Evolutionary conservation across 2,797 vertebrate genomes (phyloP), one percentile per base, ranked within the genome.

Genomic region (Austrolebias charrua): DNA sequence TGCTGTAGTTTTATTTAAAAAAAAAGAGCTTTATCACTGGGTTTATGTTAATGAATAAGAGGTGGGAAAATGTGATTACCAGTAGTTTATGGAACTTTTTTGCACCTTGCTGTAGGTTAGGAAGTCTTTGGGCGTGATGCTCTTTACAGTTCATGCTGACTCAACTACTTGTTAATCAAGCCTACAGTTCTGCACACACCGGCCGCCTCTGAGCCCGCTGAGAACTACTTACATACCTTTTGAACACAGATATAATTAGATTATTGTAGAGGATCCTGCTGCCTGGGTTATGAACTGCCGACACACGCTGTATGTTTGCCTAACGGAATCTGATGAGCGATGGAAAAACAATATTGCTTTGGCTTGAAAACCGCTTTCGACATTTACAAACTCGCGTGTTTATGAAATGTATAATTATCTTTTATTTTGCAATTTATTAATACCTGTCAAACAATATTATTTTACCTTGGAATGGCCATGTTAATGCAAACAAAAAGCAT

Each of bases 211-310:
- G 80, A 71, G 81, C 81, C 89, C 85, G 12, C 66, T 73, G 89
- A 90, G 91, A 89, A 82, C 89, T 86, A 68, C 85, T 65, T 28
- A 29, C 67, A 86, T 88, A 85, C 86, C 87, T 71, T 80, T 85
- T 86, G 87, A 86, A 88, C 88, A 86, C 83, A 86, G 81, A 89
- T 86, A 88, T 89, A 91, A 92, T 92, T 90, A 92, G 86, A 88
- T 83, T 87, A 82, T 82, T 91, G 79, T 76, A 81, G 85, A 81
- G 75, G 84, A 88, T 79, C 73, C 77, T 66, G 58, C 76, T 18
- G 57, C 52, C 79, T 85, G 78, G 83, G 82, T 90, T 88, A 89
- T 87, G 76, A 85, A 85, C 81, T 38, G 71, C 66, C 45, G 71
- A 66, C 50, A 47, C 64, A 75, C 20, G 4, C 56, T 58, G 61